Evolutionary conservation across 1,140 invertebrate species (phyloP).

Genomic region (Trichonephila inaurata): DNA sequence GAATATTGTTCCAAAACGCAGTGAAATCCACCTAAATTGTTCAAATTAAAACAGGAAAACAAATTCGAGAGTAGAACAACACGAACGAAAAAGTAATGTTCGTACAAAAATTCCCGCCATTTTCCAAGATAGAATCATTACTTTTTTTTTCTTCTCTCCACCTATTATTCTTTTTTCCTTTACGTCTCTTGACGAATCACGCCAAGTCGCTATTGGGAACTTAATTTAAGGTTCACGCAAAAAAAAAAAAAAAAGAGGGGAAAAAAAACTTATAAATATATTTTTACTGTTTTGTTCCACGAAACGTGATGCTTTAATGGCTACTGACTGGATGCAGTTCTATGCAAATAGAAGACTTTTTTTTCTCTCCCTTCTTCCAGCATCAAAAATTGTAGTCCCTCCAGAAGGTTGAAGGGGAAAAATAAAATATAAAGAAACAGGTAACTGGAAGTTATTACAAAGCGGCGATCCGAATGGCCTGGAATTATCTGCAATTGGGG

Average conservation of each 20-base stretch:
- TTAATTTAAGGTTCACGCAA: constrained; percentile 37
- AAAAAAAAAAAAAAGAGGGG: not conserved
- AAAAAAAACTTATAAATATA: no score
- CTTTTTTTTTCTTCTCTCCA: not conserved
- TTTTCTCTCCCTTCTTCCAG: not conserved
- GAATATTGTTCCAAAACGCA: not conserved
- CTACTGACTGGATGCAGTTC: not conserved
- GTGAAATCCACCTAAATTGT: not conserved
- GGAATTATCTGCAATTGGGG: not conserved
- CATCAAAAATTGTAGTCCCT: not conserved
- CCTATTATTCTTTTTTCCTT: not conserved
- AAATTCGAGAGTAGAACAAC: not conserved
- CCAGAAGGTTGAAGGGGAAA: not conserved
- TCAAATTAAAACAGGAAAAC: not conserved
- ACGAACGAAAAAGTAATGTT: not conserved
- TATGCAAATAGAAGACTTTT: constrained; percentile 14
- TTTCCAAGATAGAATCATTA: not conserved
- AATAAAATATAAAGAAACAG: not conserved
- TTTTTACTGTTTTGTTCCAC: not conserved
- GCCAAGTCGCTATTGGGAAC: constrained; percentile 23
- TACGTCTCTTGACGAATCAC: not conserved
- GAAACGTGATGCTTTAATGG: constrained; percentile 49
- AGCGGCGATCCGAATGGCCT: not conserved
- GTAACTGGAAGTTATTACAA: constrained; percentile 33
- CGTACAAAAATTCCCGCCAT: not conserved